Evolutionary conservation across 2,888 invertebrate genomes (phyloP), one percentile per base, ranked within the genome.

Genomic region (Lysandra bellargus): DNA sequence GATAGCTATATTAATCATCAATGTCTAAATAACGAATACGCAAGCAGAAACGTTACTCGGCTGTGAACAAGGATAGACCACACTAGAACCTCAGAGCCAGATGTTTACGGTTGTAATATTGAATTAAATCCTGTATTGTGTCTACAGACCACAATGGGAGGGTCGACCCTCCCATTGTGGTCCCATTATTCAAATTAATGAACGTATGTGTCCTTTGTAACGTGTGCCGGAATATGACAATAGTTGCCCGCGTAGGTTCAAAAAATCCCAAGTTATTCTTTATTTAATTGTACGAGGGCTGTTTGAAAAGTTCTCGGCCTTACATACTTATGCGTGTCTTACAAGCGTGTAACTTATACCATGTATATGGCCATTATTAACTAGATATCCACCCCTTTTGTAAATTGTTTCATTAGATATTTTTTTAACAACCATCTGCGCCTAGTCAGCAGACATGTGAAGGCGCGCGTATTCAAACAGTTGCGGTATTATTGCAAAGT

Each of bases 161-260:
- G 76, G 76, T 57, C 57, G 76, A 76, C 76, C 76, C 57, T 76
- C 57, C 57, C n/a, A n/a, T n/a, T n/a, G n/a, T 3, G 57, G 57
- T 76, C n/a, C n/a, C 33, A 76, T 57, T 53, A 76, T 57, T 76
- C 76, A 76, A 76, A 76, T 53, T 76, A 57, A 76, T 76, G 76
- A 76, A 49, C 75, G 44, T 69, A 69, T 37, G 33, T 33, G 23
- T 33, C 69, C 37, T 37, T 69, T 69, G 69, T 69, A 69, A 7
- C 23, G 61, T 69, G 33, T 69, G 69, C 33, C 17, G 37, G 6
- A 69, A 37, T 69, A 69, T 17, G 17, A 57, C 57, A 57, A 57
- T 17, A 57, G 57, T 17, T 57, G 1, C 17, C 4, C 57, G 1
- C 57, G 57, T 1, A 17, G 57, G 17, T 57, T 4, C 2, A 2